A percentile compares a stretch with the other conserved stretches of the same genome.
Conservation (phyloP, 2,797 vertebrate genomes). For the Pangasius larnaudii region DNA sequence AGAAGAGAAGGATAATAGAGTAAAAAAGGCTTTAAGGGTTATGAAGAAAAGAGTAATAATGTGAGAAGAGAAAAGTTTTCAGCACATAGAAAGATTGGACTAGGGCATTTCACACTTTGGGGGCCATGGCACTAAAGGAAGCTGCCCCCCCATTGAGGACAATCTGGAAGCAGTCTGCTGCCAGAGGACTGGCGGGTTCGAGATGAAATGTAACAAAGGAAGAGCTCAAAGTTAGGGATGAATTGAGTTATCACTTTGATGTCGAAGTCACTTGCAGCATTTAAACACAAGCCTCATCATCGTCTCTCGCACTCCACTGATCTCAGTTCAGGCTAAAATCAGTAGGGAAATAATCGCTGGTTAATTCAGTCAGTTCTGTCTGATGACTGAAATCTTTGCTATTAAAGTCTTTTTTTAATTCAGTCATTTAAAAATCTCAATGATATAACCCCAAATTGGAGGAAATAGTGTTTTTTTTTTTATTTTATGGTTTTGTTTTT, state of each 20-base stretch:
- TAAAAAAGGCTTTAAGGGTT: not conserved
- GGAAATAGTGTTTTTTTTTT: not conserved
- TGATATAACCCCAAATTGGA: not conserved
- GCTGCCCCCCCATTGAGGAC: constrained; percentile 13
- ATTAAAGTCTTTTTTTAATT: not conserved
- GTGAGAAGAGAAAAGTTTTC: not conserved
- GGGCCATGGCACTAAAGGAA: constrained; percentile 11
- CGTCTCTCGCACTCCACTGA: not conserved
- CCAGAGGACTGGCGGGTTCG: not conserved
- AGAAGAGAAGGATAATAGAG: not conserved
- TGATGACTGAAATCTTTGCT: not conserved
- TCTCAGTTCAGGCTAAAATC: not conserved
- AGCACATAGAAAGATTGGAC: not conserved
- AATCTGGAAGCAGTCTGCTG: not conserved
- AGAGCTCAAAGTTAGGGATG: too few relatives aligned
- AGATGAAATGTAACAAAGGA: not conserved
- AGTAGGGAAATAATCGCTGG: not conserved
- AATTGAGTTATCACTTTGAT: not conserved
- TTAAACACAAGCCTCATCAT: not conserved
- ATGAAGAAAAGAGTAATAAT: too few relatives aligned
- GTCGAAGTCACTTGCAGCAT: not conserved
- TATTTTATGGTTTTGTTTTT: not conserved
- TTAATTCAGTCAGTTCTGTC: not conserved
- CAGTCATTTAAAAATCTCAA: not conserved
- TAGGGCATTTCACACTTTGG: not conserved